These are phyloP conservation scores for Poicephalus gulielmi DNA, from an alignment of 2,113 vertebrate species.

Conservation along the genomic window DNA sequence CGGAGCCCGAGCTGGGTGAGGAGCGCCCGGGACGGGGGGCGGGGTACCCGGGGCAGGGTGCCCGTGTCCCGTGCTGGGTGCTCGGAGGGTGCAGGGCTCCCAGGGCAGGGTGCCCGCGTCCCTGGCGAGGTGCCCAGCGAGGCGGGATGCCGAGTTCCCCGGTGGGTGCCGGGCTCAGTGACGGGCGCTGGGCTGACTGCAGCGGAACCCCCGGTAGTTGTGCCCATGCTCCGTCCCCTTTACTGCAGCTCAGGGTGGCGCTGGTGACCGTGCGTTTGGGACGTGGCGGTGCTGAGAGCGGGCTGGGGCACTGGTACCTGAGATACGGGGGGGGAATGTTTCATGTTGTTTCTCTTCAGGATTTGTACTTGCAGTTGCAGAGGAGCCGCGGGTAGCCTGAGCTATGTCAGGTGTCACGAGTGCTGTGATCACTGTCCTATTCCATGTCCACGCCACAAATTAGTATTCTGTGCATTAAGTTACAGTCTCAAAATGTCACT, in stretches of 20 bases:
- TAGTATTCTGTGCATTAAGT: not conserved
- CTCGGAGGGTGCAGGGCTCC: not conserved
- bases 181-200: not conserved
- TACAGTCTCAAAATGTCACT: not conserved
- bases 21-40: too few species aligned
- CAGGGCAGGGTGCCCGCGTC: not conserved
- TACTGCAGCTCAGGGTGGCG: not conserved
- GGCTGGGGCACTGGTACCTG: not conserved
- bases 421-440: not conserved
- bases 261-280: not conserved
- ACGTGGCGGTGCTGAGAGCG: not conserved
- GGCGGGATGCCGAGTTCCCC: not conserved
- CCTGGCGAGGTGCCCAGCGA: not conserved
- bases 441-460: not conserved
- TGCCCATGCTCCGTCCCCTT: not conserved
- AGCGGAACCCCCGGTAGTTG: fast-evolving
- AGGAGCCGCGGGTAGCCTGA: not conserved
- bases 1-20: too few species aligned
- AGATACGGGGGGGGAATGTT: not conserved
- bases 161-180: not conserved
- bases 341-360: not conserved
- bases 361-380: not conserved
- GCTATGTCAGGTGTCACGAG: not conserved
- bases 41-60: not conserved
- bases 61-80: not conserved